These are phyloP conservation scores for Leptobrachium ailaonicum DNA, from an alignment of 2,113 vertebrate species.

Conservation along the genomic window DNA sequence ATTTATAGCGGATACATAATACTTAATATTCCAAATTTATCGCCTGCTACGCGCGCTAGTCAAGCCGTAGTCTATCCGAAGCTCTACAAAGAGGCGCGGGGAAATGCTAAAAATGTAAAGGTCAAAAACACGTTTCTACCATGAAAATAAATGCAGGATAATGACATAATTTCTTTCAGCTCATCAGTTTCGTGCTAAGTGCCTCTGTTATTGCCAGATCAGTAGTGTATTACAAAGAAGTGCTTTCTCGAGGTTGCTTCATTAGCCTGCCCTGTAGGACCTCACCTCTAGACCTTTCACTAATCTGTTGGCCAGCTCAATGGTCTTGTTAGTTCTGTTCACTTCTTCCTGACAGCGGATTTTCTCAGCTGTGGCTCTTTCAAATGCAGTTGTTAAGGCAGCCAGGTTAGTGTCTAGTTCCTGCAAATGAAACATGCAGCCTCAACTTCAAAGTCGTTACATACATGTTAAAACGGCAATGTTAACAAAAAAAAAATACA, in stretches of 20 bases:
- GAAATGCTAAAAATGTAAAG: conserved; percentile 78
- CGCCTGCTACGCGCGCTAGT: conserved; percentile 52
- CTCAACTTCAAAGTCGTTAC: conserved; percentile 13
- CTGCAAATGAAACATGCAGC: conserved; percentile 68
- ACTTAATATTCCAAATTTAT: conserved; percentile 40
- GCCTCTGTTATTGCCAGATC: conserved; percentile 81
- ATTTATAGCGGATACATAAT: conserved; percentile 61
- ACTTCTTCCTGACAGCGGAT: conserved; percentile 88
- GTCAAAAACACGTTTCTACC: conserved; percentile 81
- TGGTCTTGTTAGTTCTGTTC: conserved; percentile 92
- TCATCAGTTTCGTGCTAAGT: conserved; percentile 84
- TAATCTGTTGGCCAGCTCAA: conserved; percentile 93
- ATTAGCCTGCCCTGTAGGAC: conserved; percentile 78
- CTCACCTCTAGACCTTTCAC: conserved; percentile 93
- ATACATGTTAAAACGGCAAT: conserved; percentile 15
- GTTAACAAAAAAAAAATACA: no score
- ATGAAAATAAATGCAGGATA: conserved; percentile 80
- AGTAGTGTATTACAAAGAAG: conserved; percentile 79
- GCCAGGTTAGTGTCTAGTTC: conserved; percentile 86
- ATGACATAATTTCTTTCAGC: conserved; percentile 83
- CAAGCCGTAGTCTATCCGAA: conserved; percentile 72
- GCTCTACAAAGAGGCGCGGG: conserved; percentile 58
- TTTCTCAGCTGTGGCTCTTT: conserved; percentile 87
- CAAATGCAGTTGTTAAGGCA: conserved; percentile 77
- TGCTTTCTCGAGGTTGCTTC: conserved; percentile 77